Evolutionary conservation across 2,888 invertebrate genomes (phyloP).

Genomic region (Ceratothoa steindachneri): DNA sequence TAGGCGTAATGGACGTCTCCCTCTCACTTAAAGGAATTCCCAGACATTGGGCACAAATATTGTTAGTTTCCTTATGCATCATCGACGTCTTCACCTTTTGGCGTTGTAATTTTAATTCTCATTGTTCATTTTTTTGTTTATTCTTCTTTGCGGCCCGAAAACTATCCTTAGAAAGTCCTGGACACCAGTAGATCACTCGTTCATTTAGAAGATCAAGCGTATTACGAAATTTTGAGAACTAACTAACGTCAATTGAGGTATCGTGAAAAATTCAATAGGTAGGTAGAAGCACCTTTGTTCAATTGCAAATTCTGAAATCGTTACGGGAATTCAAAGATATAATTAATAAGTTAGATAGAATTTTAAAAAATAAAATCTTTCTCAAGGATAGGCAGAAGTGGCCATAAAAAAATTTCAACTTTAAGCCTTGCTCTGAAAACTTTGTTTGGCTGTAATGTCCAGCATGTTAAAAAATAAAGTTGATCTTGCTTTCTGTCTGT

Average conservation of each 20-base stretch:
- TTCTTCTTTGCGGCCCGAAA: not conserved
- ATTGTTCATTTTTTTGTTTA: not conserved
- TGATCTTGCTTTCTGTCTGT: not conserved
- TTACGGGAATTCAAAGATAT: not conserved
- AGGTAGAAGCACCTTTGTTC: not conserved
- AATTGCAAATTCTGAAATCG: not conserved
- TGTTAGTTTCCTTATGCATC: not conserved
- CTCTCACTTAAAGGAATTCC: not conserved
- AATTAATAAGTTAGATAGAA: not conserved
- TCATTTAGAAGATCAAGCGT: not conserved
- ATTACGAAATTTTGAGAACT: not conserved
- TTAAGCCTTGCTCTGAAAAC: not conserved
- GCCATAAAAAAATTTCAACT: not conserved
- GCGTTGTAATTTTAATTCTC: not conserved
- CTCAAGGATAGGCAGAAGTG: not conserved
- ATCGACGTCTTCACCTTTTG: not conserved
- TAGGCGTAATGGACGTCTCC: not conserved
- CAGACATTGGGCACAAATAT: not conserved
- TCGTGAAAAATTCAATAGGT: not conserved
- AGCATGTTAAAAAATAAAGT: slow-evolving; percentile 12
- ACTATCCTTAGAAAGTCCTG: not conserved
- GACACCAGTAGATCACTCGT: not conserved
- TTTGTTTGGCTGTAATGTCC: slow-evolving; percentile 2
- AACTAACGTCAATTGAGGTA: not conserved
- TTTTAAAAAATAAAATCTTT: not conserved